Evolutionary conservation across 1,140 invertebrate genomes (phyloP).

Genomic region (Cotesia vestalis): DNA sequence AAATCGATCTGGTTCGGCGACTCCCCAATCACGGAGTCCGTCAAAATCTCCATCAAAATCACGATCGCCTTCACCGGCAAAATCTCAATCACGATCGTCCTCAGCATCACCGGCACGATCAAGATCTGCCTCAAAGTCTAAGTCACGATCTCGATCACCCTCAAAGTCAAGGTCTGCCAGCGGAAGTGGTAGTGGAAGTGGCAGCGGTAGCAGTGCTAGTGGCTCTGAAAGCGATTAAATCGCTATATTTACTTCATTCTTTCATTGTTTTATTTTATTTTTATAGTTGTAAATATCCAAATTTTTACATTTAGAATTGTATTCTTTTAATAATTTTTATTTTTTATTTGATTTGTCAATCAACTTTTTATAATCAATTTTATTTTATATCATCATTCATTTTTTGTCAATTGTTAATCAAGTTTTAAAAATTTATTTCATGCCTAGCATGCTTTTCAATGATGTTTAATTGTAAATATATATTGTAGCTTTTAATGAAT

Average conservation of each 20-base stretch:
- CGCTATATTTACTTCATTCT: neutral
- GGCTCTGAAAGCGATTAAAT: slow-evolving; percentile 60
- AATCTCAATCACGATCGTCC: slow-evolving; percentile 47
- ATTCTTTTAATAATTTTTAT: too few species aligned
- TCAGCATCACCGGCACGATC: slow-evolving; percentile 55
- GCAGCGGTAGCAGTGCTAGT: slow-evolving; percentile 55
- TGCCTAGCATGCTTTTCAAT: too few species aligned
- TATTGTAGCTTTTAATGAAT: too few species aligned
- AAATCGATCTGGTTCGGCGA: slow-evolving; percentile 53
- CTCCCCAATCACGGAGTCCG: slow-evolving; percentile 33
- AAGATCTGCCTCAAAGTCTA: slow-evolving; percentile 47
- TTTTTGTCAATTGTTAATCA: neutral
- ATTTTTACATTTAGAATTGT: too few species aligned
- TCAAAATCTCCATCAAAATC: slow-evolving; percentile 51
- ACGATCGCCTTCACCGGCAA: slow-evolving; percentile 50
- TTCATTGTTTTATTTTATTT: too few species aligned
- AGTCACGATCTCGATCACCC: slow-evolving; percentile 50
- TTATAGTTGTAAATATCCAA: too few species aligned
- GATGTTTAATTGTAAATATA: too few species aligned
- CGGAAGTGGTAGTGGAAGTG: slow-evolving; percentile 54
- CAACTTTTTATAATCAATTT: too few species aligned
- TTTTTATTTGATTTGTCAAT: neutral
- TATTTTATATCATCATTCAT: neutral
- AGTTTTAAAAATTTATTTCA: too few species aligned
- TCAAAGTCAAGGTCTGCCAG: slow-evolving; percentile 49